A percentile compares a stretch with the other conserved stretches of the same genome.
Evolutionary conservation across 2,888 invertebrate species (phyloP).

Genomic region (Acanthosepion lycidas): DNA sequence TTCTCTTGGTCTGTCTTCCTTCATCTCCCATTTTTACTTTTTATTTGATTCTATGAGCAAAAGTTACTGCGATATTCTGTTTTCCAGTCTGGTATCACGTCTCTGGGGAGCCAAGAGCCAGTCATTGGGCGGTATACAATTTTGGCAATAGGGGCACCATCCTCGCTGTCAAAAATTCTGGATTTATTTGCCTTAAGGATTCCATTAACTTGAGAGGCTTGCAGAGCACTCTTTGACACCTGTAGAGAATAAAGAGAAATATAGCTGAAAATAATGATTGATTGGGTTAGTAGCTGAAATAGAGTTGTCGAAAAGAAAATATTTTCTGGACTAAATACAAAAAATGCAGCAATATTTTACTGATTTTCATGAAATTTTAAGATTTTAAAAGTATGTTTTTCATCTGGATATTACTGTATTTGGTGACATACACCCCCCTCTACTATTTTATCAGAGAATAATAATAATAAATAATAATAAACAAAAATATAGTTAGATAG

Average conservation of each 20-base stretch:
- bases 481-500: no score
- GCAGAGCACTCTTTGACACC: neutral
- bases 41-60: neutral
- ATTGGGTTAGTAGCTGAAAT: neutral
- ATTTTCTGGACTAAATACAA: no score
- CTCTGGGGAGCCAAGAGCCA: slow-evolving; percentile 36
- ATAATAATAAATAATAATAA: no score
- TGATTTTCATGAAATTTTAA: no score
- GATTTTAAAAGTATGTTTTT: no score
- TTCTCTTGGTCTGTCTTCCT: neutral
- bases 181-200: neutral
- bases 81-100: slow-evolving; percentile 25
- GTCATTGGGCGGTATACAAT: neutral
- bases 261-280: neutral
- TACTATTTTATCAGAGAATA: no score
- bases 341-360: no score
- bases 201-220: neutral
- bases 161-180: neutral
- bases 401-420: no score
- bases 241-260: neutral
- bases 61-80: slow-evolving; percentile 43
- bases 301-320: no score
- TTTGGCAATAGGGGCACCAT: neutral
- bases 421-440: no score
- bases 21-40: neutral